A percentile compares a stretch with the other conserved stretches of the same genome.
These are phyloP conservation scores for Phyllopteryx taeniolatus DNA, from an alignment of 2,113 vertebrate genomes.

Conservation along the genomic window DNA sequence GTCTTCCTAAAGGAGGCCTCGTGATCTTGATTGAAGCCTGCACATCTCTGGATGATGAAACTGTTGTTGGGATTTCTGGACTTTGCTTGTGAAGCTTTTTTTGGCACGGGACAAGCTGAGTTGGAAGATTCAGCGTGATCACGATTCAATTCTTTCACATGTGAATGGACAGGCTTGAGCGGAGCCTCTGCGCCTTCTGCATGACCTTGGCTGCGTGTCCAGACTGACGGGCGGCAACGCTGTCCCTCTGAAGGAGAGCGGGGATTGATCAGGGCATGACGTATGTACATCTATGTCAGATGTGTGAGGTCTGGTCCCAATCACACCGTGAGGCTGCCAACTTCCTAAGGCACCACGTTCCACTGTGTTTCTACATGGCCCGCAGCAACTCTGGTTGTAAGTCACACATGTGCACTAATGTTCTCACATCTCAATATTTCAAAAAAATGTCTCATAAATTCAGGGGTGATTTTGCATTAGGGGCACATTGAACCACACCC, in stretches of 20 bases:
- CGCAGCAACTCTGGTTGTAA: neutral
- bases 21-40: slow-evolving; percentile 14
- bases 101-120: slow-evolving; percentile 32
- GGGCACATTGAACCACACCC: neutral
- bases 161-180: slow-evolving; percentile 39
- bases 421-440: neutral
- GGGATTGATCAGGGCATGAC: slow-evolving; percentile 32
- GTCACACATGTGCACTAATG: neutral
- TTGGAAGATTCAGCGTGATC: slow-evolving; percentile 43
- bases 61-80: slow-evolving; percentile 10
- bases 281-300: slow-evolving; percentile 17
- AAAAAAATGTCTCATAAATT: neutral
- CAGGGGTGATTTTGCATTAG: neutral
- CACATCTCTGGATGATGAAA: slow-evolving; percentile 22
- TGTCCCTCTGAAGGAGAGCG: slow-evolving; percentile 28
- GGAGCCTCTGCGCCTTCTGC: slow-evolving; percentile 43
- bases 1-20: slow-evolving; percentile 28
- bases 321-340: slow-evolving; percentile 4
- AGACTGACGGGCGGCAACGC: slow-evolving; percentile 59
- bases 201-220: slow-evolving; percentile 46
- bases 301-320: slow-evolving; percentile 14
- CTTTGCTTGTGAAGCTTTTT: slow-evolving; percentile 23
- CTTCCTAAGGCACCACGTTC: neutral
- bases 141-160: slow-evolving; percentile 24
- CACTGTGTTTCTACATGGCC: neutral